These are phyloP conservation scores for Coracopsis vasa DNA, from an alignment of 2,113 vertebrate species.

Conservation along the genomic window DNA sequence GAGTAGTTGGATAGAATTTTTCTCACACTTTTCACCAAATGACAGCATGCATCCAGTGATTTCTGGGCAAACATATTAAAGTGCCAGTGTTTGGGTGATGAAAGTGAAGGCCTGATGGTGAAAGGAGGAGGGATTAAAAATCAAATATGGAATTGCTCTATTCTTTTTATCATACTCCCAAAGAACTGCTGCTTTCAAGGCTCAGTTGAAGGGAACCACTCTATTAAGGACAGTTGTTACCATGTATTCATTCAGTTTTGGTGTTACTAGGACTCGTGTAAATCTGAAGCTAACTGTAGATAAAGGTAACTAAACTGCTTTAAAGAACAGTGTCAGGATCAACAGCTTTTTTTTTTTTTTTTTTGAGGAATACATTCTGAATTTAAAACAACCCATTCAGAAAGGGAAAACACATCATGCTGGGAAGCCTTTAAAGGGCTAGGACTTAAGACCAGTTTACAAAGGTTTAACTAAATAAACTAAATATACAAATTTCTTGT, in stretches of 20 bases:
- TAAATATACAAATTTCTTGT: too few relatives aligned
- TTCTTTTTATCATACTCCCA: not conserved
- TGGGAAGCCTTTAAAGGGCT: too few relatives aligned
- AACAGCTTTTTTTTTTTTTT: too few relatives aligned
- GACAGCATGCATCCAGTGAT: not conserved
- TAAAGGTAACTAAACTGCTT: too few relatives aligned
- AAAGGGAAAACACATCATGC: too few relatives aligned
- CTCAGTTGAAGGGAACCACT: not conserved
- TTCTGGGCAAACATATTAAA: not conserved
- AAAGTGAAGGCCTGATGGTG: not conserved
- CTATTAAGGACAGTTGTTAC: not conserved
- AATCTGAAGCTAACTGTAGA: not conserved
- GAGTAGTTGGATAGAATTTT: not conserved
- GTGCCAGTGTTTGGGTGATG: not conserved
- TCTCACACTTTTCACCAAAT: not conserved
- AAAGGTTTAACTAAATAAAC: too few relatives aligned
- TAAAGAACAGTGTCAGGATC: too few relatives aligned
- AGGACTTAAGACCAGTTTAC: too few relatives aligned
- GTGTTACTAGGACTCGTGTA: not conserved
- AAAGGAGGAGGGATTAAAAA: not conserved
- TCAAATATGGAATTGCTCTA: not conserved
- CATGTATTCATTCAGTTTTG: not conserved
- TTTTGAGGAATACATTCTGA: too few relatives aligned
- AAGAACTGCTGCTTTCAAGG: not conserved
- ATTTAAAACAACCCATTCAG: too few relatives aligned